Conservation (phyloP, 2,797 vertebrate genomes). For the Danio kyathit region DNA sequence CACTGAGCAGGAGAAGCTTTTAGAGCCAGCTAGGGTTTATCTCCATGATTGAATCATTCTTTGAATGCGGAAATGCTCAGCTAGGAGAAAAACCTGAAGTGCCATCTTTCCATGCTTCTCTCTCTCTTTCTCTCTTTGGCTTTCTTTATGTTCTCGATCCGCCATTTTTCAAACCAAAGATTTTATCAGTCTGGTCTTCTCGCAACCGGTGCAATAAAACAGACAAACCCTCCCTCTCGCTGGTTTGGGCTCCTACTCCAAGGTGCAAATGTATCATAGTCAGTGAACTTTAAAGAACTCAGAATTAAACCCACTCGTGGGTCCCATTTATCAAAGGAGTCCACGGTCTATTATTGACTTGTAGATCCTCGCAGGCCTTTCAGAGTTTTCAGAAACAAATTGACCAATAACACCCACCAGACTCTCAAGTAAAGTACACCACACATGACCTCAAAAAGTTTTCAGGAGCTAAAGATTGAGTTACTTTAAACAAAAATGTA, state of each 20-base stretch:
- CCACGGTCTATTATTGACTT: conserved; percentile 23
- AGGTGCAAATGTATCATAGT: conserved; percentile 34
- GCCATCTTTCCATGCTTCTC: conserved; percentile 47
- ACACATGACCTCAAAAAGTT: too few relatives aligned
- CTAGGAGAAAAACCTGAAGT: conserved; percentile 43
- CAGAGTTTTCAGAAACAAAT: conserved; percentile 9
- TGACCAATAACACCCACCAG: not conserved
- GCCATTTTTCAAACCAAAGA: conserved; percentile 24
- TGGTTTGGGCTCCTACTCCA: conserved; percentile 14
- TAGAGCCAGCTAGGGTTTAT: conserved; percentile 58
- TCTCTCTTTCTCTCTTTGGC: conserved; percentile 27
- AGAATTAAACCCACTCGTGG: conserved; percentile 19
- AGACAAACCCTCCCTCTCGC: conserved; percentile 1
- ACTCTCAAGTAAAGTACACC: not conserved
- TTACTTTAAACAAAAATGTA: not conserved
- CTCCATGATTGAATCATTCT: conserved; percentile 59
- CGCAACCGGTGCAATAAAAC: conserved; percentile 11
- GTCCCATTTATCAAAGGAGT: conserved; percentile 37
- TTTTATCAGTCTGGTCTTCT: conserved; percentile 29
- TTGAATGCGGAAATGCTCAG: conserved; percentile 45
- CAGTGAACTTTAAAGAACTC: conserved; percentile 35
- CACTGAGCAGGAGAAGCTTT: conserved; percentile 53
- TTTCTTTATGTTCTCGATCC: conserved; percentile 18
- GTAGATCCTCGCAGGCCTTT: conserved; percentile 17
- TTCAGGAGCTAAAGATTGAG: not conserved